These are phyloP conservation scores for Sclerodermus sp. DNA, from an alignment of 2,888 invertebrate species.

Conservation along the genomic window DNA sequence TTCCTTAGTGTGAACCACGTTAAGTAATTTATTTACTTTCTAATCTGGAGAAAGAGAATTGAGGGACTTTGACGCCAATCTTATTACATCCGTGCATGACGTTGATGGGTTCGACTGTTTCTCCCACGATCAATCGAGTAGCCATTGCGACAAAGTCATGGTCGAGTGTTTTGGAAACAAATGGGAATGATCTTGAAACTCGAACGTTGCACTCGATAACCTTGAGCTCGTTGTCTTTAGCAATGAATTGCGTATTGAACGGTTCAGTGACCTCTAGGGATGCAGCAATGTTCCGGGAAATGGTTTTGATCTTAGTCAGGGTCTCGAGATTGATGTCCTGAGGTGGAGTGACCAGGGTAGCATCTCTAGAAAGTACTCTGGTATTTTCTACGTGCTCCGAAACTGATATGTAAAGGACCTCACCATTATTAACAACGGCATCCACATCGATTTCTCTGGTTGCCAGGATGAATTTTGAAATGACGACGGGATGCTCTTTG, in stretches of 20 bases:
- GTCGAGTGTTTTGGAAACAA: slow-evolving; percentile 97
- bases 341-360: slow-evolving; percentile 96
- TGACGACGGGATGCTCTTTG: slow-evolving; percentile 97
- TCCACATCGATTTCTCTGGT: slow-evolving; percentile 99
- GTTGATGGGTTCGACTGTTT: slow-evolving; percentile 81
- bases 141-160: slow-evolving; percentile 98
- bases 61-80: slow-evolving; percentile 97
- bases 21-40: slow-evolving; percentile 65
- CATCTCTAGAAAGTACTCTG: slow-evolving; percentile 98
- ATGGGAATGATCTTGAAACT: slow-evolving; percentile 98
- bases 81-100: slow-evolving; percentile 81
- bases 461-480: slow-evolving; percentile 95
- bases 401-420: slow-evolving; percentile 95
- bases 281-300: slow-evolving; percentile 85
- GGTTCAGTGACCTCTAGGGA: slow-evolving; percentile 94
- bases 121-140: slow-evolving; percentile 89
- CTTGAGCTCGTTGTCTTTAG: slow-evolving; percentile 93
- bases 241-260: slow-evolving; percentile 98
- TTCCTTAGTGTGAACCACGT: not conserved
- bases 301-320: slow-evolving; percentile 84
- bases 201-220: slow-evolving; percentile 99
- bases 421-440: slow-evolving; percentile 93
- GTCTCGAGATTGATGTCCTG: slow-evolving; percentile 95
- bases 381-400: slow-evolving; percentile 98
- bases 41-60: slow-evolving; percentile 96